Conservation (phyloP, 2,113 vertebrate species). For the Tyrannus savana region DNA sequence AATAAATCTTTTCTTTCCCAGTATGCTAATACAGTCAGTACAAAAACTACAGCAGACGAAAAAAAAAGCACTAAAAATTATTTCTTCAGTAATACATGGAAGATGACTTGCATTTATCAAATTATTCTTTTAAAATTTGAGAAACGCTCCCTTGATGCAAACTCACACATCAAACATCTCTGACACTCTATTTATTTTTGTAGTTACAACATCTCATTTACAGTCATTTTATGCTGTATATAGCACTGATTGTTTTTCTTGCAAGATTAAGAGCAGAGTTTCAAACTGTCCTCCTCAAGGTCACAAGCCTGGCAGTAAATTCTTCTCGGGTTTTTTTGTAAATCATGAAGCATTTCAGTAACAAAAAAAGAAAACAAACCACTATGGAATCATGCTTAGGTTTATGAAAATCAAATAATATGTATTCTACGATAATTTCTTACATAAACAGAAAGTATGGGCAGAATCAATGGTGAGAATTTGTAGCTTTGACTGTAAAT, state of each 20-base stretch:
- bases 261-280: neutral
- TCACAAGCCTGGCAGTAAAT: neutral
- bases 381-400: neutral
- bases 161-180: neutral
- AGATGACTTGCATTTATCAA: neutral
- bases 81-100: neutral
- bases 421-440: neutral
- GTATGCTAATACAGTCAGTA: neutral
- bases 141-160: neutral
- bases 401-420: neutral
- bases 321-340: neutral
- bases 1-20: neutral
- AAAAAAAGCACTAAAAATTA: neutral
- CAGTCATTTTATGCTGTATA: neutral
- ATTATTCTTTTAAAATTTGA: neutral
- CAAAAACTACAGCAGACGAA: neutral
- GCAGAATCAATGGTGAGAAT: neutral
- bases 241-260: neutral
- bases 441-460: neutral
- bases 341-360: neutral
- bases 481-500: neutral
- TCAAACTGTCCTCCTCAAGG: constrained; percentile 1
- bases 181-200: neutral
- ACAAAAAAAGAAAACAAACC: neutral
- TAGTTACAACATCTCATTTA: neutral